phyloP scores from a whole-genome alignment of 2,888 invertebrate species.

The Cryptus viduatorius region DNA sequence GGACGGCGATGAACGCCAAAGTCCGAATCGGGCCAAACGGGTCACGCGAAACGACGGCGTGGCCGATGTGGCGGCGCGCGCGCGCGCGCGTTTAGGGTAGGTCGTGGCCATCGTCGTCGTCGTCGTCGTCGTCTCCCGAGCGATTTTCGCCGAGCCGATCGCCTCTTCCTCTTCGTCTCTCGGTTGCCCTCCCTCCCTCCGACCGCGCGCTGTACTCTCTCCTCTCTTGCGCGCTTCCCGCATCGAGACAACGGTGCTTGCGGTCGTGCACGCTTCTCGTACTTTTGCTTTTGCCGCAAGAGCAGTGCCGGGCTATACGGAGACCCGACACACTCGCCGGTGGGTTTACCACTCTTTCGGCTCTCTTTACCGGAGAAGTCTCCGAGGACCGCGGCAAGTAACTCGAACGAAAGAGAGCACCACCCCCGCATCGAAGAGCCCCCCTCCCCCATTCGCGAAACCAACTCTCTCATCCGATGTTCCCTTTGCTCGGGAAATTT shows the following conservation, averaged over 20 bases:
- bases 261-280: constrained; percentile 67
- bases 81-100: constrained; percentile 68
- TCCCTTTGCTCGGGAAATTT: no score
- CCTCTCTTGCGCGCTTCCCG: constrained; percentile 43
- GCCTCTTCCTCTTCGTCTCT: constrained; percentile 52
- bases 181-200: constrained; percentile 29
- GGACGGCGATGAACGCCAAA: constrained; percentile 33
- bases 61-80: constrained; percentile 46
- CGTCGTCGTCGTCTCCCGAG: constrained; percentile 64
- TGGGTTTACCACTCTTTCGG: constrained; percentile 27
- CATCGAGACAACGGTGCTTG: constrained; percentile 66
- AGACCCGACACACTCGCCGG: constrained; percentile 11
- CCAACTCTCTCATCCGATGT: no score
- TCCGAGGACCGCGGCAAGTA: constrained; percentile 55
- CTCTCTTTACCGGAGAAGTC: constrained; percentile 47
- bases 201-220: constrained; percentile 35
- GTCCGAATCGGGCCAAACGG: constrained; percentile 71
- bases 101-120: constrained; percentile 63
- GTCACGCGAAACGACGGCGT: constrained; percentile 69
- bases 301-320: constrained; percentile 6
- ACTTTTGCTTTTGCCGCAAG: constrained; percentile 61
- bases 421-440: constrained; percentile 36
- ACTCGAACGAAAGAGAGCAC: constrained; percentile 65
- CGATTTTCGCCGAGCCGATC: constrained; percentile 67
- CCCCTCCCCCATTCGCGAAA: constrained; percentile 45